Conservation (phyloP, 2,113 vertebrate genomes). For the Sciurus niger region DNA sequence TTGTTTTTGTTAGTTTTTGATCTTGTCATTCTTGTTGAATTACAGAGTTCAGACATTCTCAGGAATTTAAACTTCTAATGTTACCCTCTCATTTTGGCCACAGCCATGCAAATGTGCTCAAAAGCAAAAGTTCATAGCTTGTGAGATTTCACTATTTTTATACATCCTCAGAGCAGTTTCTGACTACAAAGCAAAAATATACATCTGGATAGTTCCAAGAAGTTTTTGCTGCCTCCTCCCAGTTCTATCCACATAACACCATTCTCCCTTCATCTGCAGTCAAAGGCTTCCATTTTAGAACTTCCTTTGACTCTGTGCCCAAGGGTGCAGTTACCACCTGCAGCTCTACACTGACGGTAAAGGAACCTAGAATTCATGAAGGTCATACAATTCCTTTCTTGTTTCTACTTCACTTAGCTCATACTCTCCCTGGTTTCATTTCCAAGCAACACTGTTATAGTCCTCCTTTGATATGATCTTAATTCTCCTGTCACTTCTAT, state of each 20-base stretch:
- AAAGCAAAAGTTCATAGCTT: constrained; percentile 1
- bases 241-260: background rate
- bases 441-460: background rate
- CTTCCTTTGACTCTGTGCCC: background rate
- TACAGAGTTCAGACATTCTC: background rate
- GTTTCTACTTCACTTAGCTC: background rate
- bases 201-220: background rate
- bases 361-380: background rate
- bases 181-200: constrained; percentile 31
- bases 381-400: background rate
- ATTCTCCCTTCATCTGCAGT: background rate
- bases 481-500: background rate
- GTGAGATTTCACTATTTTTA: background rate
- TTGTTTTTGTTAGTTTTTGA: background rate
- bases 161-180: background rate
- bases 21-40: background rate
- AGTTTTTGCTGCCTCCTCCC: background rate
- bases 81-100: background rate
- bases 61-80: background rate
- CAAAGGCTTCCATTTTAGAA: background rate
- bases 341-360: background rate
- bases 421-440: background rate
- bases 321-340: background rate
- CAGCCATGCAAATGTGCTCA: background rate
- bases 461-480: constrained; percentile 22